Conservation (phyloP, 2,888 invertebrate species). For the Sphinx pinastri region DNA sequence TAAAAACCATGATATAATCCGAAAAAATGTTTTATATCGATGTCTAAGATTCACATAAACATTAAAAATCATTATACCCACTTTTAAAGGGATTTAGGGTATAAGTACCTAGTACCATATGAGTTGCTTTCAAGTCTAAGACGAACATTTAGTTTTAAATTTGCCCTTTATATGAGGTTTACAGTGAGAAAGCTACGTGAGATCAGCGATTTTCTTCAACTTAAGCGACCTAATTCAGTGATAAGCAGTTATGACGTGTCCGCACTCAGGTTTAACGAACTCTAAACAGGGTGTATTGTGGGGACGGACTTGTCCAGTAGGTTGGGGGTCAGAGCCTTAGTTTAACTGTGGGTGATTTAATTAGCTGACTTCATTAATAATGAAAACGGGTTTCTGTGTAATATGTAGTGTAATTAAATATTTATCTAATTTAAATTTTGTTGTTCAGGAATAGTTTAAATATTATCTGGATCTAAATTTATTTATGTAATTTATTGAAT, state of each 20-base stretch:
- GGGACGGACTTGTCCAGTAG: slow-evolving; percentile 7
- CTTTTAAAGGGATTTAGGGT: neutral
- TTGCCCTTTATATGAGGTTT: neutral
- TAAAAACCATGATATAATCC: too few relatives aligned
- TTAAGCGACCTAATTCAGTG: slow-evolving; percentile 26
- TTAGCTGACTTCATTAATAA: neutral
- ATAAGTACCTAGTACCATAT: neutral
- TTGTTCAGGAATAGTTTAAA: too few relatives aligned
- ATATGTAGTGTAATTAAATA: too few relatives aligned
- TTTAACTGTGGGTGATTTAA: neutral
- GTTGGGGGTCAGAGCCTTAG: neutral
- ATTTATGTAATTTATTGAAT: too few relatives aligned
- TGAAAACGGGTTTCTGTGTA: neutral
- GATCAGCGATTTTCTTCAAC: slow-evolving; percentile 7
- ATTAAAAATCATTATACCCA: neutral
- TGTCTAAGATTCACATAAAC: too few relatives aligned
- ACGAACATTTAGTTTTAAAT: neutral
- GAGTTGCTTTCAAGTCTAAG: neutral
- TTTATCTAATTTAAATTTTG: too few relatives aligned
- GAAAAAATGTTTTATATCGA: too few relatives aligned
- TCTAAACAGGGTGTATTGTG: slow-evolving; percentile 36
- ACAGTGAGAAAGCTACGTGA: slow-evolving; percentile 5
- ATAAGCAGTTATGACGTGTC: slow-evolving; percentile 30
- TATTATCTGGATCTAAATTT: too few relatives aligned
- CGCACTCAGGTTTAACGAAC: slow-evolving; percentile 39